Conservation (phyloP, 2,797 vertebrate species). For the Tympanoctomys barrerae region DNA sequence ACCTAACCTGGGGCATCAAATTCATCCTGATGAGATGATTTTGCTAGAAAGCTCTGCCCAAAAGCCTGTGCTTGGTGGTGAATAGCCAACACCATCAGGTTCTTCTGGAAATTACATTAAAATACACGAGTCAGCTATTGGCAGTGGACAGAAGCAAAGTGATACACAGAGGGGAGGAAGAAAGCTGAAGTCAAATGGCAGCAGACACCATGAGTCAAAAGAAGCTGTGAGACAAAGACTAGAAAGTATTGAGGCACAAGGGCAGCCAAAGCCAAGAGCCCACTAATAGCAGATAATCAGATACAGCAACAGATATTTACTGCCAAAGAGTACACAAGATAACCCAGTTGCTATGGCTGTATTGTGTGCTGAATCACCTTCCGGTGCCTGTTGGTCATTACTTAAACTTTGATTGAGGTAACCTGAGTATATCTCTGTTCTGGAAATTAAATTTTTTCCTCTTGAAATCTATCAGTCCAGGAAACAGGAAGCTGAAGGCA, state of each 20-base stretch:
- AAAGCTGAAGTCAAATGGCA: neutral
- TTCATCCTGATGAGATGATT: neutral
- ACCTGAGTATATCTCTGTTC: slow-evolving; percentile 45
- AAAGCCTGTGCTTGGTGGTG: neutral
- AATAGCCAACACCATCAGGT: slow-evolving; percentile 6
- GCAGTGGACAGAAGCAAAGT: neutral
- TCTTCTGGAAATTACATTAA: neutral
- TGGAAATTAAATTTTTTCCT: slow-evolving; percentile 66
- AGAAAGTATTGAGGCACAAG: slow-evolving; percentile 44
- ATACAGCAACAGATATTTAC: slow-evolving; percentile 25
- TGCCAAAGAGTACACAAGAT: neutral
- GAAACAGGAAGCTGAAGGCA: slow-evolving; percentile 64
- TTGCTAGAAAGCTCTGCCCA: slow-evolving; percentile 8
- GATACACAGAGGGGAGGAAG: neutral
- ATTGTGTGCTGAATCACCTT: slow-evolving; percentile 56
- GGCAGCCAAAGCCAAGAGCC: slow-evolving; percentile 44
- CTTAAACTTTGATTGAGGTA: slow-evolving; percentile 23
- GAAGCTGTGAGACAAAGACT: slow-evolving; percentile 42
- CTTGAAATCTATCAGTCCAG: slow-evolving; percentile 6
- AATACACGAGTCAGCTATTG: slow-evolving; percentile 30
- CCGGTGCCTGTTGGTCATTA: neutral
- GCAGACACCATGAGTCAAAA: slow-evolving; percentile 43
- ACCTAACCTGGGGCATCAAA: neutral
- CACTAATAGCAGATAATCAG: slow-evolving; percentile 48
- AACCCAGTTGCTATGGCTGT: neutral